phyloP scores from a whole-genome alignment of 92 coral and sea anemone species.

The Epizoanthus illoricatus region DNA sequence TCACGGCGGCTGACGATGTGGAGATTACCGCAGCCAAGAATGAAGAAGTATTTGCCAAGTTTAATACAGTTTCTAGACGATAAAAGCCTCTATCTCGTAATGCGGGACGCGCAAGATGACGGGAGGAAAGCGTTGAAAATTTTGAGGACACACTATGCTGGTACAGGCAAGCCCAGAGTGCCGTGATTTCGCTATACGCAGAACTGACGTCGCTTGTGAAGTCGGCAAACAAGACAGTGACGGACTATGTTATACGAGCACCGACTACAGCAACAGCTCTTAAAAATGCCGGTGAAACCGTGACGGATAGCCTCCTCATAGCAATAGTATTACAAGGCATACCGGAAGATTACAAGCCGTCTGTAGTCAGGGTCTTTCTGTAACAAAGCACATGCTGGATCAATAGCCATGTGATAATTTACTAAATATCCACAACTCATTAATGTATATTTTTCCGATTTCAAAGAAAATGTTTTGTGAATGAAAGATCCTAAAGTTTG shows the following conservation, averaged over 20 bases:
- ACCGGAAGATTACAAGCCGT: slow-evolving; percentile 45
- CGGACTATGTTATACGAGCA: slow-evolving; percentile 51
- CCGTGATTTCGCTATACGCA: slow-evolving; percentile 40
- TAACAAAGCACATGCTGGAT: too few relatives aligned
- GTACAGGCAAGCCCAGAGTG: slow-evolving; percentile 40
- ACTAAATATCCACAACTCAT: too few relatives aligned
- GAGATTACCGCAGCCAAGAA: slow-evolving; percentile 38
- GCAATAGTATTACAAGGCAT: slow-evolving; percentile 52
- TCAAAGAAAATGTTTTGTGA: too few relatives aligned
- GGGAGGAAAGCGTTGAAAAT: slow-evolving; percentile 34
- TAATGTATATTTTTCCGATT: too few relatives aligned
- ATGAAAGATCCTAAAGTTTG: too few relatives aligned
- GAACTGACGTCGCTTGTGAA: slow-evolving; percentile 50
- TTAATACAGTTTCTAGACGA: slow-evolving; percentile 44
- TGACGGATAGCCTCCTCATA: slow-evolving; percentile 45
- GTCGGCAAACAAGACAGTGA: slow-evolving; percentile 20
- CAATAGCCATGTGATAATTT: too few relatives aligned
- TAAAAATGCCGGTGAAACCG: slow-evolving; percentile 43
- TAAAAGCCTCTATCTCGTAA: slow-evolving; percentile 36
- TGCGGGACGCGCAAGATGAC: slow-evolving; percentile 53
- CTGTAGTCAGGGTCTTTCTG: too few relatives aligned
- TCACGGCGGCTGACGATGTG: slow-evolving; percentile 15
- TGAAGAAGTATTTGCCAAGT: slow-evolving; percentile 45
- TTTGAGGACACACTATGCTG: slow-evolving; percentile 33
- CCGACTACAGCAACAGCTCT: slow-evolving; percentile 51